Evolutionary conservation across 2,888 invertebrate species (phyloP), one percentile per base, ranked within the genome.

Genomic region (Nesidiocoris tenuis): DNA sequence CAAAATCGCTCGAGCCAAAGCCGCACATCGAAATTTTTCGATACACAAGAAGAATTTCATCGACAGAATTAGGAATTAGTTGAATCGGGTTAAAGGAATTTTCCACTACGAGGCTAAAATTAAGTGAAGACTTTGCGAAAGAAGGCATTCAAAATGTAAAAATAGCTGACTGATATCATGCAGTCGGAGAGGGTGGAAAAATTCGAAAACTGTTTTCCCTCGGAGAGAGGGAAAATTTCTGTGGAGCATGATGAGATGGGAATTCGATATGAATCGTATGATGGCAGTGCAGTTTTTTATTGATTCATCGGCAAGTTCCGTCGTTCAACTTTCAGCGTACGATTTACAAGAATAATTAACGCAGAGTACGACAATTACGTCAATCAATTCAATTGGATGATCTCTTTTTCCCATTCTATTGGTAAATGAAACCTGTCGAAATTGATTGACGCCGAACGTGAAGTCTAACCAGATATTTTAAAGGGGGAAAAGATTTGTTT

Each of bases 21-120:
- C 63, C n/a, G 1, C 63, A 63, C 63, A 63, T 22, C 22, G 39
- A 39, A 39, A 39, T 7, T 39, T 12, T 3, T 39, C 3, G 39
- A 12, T 39, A 39, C 39, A n/a, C n/a, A n/a, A n/a, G n/a, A 39
- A 39, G 3, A 39, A 39, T 39, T 39, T 39, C n/a, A n/a, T n/a
- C n/a, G n/a, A 39, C 5, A 39, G 39, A 39, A 39, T 63, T 63
- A 63, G 63, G 63, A 63, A 63, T 63, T 63, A 63, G 63, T 63
- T 63, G 63, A 63, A 63, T 63, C 23, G 22, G 19, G 63, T 12
- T 18, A 9, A 22, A n/a, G 63, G 21, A 59, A 1, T 21, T 59
- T 2, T 59, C 17, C 12, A 59, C 21, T 22, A 22, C 39, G 22
- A 63, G 63, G 63, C 63, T 63, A 63, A 63, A 63, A 63, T 63